Conservation (phyloP, 2,888 invertebrate species). For the Volucella inflata region DNA sequence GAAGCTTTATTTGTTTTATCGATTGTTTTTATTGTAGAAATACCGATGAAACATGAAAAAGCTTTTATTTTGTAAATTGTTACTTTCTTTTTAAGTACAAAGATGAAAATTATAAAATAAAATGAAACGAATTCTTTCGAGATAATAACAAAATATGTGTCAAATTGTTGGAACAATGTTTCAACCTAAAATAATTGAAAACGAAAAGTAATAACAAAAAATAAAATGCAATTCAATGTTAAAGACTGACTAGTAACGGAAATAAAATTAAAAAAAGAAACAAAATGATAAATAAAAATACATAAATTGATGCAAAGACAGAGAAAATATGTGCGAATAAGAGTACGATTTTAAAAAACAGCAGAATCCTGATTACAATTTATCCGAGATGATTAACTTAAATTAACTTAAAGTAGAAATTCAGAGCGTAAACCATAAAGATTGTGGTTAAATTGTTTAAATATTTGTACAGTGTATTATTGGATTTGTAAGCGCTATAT, state of each 20-base stretch:
- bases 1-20: conserved; percentile 24
- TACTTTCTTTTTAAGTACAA: conserved; percentile 64
- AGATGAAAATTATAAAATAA: conserved; percentile 27
- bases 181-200: background rate
- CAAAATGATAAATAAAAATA: background rate
- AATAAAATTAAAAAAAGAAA: conserved; percentile 20
- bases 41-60: conserved; percentile 1
- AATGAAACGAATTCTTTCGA: background rate
- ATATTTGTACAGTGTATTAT: conserved; percentile 73
- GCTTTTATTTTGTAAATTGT: conserved; percentile 18
- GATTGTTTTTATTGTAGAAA: conserved; percentile 16
- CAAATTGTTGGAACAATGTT: conserved; percentile 54
- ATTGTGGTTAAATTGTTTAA: conserved; percentile 55
- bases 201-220: conserved; percentile 26
- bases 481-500: conserved; percentile 65
- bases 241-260: conserved; percentile 72
- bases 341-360: background rate
- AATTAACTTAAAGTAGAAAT: conserved; percentile 11
- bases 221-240: conserved; percentile 67
- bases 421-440: conserved; percentile 11
- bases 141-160: conserved; percentile 44
- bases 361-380: conserved; percentile 15
- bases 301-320: conserved; percentile 21
- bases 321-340: background rate
- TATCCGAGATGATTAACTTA: conserved; percentile 5